Conservation (phyloP, 2,888 invertebrate species). For the Chorisops tibialis region DNA sequence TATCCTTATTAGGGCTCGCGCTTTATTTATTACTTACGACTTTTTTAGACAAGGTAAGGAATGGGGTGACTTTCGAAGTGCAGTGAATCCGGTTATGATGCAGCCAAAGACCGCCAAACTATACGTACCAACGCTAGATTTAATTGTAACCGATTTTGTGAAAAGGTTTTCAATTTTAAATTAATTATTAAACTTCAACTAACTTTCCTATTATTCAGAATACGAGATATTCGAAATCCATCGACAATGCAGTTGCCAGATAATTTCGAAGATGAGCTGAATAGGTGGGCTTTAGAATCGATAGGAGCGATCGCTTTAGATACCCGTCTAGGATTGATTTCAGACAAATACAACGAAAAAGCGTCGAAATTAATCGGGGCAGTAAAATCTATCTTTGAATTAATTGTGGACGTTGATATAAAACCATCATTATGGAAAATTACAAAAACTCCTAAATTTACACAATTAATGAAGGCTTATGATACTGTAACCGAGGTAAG, state of each 20-base stretch:
- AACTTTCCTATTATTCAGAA: constrained; percentile 41
- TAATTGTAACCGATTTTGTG: constrained; percentile 45
- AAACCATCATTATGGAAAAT: constrained; percentile 46
- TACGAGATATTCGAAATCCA: constrained; percentile 44
- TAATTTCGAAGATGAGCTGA: constrained; percentile 54
- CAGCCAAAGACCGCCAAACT: constrained; percentile 56
- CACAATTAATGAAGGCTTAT: constrained; percentile 34
- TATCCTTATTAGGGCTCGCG: background rate
- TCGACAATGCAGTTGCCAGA: constrained; percentile 47
- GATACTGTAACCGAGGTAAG: constrained; percentile 36
- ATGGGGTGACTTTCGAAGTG: constrained; percentile 66
- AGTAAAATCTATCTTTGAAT: constrained; percentile 42
- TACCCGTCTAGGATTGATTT: constrained; percentile 43
- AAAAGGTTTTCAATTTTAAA: constrained; percentile 39
- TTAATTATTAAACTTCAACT: constrained; percentile 38
- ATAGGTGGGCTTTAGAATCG: constrained; percentile 60
- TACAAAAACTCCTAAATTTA: constrained; percentile 39
- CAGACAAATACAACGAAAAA: constrained; percentile 53
- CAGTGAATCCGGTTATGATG: constrained; percentile 61
- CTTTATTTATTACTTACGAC: constrained; percentile 45
- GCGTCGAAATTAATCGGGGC: constrained; percentile 35
- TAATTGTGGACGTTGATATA: constrained; percentile 43
- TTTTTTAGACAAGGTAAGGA: constrained; percentile 58
- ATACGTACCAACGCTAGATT: constrained; percentile 51
- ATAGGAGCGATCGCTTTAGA: constrained; percentile 52